Evolutionary conservation across 37 sponge, comb jelly and placozoan genomes (phyloP).

Genomic region (Aphrocallistes beatrix): DNA sequence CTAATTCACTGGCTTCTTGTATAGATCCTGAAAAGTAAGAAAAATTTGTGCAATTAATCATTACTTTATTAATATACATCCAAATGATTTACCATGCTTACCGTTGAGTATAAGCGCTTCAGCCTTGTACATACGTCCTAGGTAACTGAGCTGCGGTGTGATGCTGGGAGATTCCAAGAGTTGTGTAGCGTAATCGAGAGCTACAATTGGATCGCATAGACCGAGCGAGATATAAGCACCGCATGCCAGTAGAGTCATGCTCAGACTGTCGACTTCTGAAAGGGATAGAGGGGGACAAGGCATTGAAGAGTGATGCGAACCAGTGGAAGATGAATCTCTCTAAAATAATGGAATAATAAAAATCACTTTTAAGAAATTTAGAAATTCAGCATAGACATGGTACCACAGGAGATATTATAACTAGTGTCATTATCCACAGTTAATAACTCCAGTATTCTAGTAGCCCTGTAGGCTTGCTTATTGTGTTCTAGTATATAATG

Average conservation of each 20-base stretch:
- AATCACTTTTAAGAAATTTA: too few species aligned
- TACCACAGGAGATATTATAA: too few species aligned
- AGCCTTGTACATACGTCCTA: slow-evolving; percentile 41
- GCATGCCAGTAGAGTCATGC: slow-evolving; percentile 39
- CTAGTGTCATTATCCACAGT: too few species aligned
- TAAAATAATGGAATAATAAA: not conserved
- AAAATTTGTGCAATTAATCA: not conserved
- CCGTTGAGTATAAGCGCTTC: slow-evolving; percentile 27
- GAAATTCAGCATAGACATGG: too few species aligned
- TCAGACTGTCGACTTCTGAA: not conserved
- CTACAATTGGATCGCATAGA: slow-evolving; percentile 78
- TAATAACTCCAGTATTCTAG: too few species aligned
- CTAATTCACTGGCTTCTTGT: not conserved
- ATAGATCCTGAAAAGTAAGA: slow-evolving; percentile 22
- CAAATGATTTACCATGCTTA: not conserved
- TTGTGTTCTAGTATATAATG: too few species aligned
- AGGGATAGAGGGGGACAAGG: not conserved
- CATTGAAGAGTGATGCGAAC: not conserved
- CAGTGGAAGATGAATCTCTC: not conserved
- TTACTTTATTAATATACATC: not conserved
- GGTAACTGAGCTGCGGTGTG: not conserved
- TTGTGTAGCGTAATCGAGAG: slow-evolving; percentile 54
- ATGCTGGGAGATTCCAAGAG: slow-evolving; percentile 28
- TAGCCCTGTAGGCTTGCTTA: too few species aligned
- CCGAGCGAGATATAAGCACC: slow-evolving; percentile 71